Evolutionary conservation across 2,888 invertebrate genomes (phyloP).

Genomic region (Netelia virgata): DNA sequence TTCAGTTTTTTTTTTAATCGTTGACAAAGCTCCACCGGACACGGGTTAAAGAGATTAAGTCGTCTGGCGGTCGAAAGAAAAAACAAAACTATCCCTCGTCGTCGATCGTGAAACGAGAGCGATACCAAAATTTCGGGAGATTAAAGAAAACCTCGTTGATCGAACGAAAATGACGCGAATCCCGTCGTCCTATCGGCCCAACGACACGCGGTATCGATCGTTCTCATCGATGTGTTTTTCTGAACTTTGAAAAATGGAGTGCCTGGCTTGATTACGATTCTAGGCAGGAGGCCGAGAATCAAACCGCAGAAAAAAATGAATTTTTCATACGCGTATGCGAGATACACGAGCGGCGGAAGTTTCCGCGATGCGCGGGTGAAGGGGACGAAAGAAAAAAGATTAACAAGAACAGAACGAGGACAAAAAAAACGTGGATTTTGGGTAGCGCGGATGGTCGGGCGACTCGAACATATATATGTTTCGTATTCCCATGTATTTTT

Average conservation of each 20-base stretch:
- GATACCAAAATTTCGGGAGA: neutral
- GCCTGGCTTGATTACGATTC: conserved; percentile 30
- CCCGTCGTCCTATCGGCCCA: neutral
- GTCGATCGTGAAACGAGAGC: too few species aligned
- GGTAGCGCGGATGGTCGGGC: conserved; percentile 42
- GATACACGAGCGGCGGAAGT: neutral
- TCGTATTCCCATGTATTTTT: conserved; percentile 40
- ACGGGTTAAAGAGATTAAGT: conserved; percentile 26
- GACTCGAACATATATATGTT: conserved; percentile 66
- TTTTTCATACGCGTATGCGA: conserved; percentile 22
- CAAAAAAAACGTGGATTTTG: conserved; percentile 71
- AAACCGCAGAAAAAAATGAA: conserved; percentile 9
- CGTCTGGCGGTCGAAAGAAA: neutral
- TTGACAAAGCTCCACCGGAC: conserved; percentile 8
- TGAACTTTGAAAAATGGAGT: conserved; percentile 11
- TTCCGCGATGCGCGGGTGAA: conserved; percentile 49
- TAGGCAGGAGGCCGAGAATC: neutral
- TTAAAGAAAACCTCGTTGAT: neutral
- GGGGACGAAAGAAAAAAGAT: conserved; percentile 9
- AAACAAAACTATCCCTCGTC: neutral
- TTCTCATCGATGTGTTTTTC: neutral
- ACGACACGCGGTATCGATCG: neutral
- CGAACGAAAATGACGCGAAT: neutral
- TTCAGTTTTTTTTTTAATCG: neutral
- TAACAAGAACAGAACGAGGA: conserved; percentile 44